These are phyloP conservation scores for Onthophagus taurus DNA, from an alignment of 1,140 invertebrate species.

Conservation along the genomic window DNA sequence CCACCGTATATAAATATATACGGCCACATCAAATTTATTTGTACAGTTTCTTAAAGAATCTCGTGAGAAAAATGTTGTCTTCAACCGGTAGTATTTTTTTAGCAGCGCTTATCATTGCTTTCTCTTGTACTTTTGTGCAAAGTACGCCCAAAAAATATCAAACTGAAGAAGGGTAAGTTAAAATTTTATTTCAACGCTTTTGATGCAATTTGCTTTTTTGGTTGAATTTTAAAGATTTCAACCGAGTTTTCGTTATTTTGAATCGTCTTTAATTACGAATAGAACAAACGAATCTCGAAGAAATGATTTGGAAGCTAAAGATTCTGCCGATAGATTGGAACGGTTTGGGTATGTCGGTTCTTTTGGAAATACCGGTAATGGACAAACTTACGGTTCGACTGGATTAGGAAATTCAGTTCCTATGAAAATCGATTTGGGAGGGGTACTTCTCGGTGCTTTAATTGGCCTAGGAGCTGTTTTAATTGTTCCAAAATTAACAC, in stretches of 20 bases:
- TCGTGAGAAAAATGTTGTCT: constrained; percentile 2
- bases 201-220: not conserved
- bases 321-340: constrained; percentile 20
- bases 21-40: not conserved
- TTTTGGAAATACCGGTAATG: constrained; percentile 25
- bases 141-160: constrained; percentile 19
- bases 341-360: constrained; percentile 24
- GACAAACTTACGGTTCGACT: constrained; percentile 34
- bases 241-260: constrained; percentile 31
- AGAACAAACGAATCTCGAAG: constrained; percentile 11
- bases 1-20: constrained; percentile 9
- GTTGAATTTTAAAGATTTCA: constrained; percentile 26
- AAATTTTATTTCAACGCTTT: constrained; percentile 4
- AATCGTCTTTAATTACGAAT: constrained; percentile 21
- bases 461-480: constrained; percentile 69
- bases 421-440: constrained; percentile 70
- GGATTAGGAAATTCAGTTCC: constrained; percentile 44
- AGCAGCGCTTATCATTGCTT: not conserved
- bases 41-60: not conserved
- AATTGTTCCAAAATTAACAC: constrained; percentile 65
- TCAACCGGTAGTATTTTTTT: not conserved
- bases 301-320: constrained; percentile 15
- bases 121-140: not conserved
- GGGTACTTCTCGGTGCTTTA: constrained; percentile 66
- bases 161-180: constrained; percentile 15